phyloP scores from a whole-genome alignment of 1,140 invertebrate species.

The Drosophila littoralis region DNA sequence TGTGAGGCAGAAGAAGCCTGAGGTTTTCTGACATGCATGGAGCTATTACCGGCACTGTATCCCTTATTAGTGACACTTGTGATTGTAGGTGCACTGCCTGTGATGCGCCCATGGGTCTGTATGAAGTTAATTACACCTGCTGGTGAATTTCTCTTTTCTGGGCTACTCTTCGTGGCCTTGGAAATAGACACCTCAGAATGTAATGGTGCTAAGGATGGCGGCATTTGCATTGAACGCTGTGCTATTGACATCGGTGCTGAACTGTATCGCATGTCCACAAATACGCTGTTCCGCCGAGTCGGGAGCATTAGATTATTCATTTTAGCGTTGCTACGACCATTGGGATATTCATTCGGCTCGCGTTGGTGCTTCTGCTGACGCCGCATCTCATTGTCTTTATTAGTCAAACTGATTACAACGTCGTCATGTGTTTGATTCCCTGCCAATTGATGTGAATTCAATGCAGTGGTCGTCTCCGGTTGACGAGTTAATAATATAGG shows the following conservation, averaged over 20 bases:
- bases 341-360: conserved; percentile 4
- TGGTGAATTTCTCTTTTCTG: conserved; percentile 53
- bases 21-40: conserved; percentile 1
- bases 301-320: conserved; percentile 21
- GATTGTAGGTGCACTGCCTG: conserved; percentile 45
- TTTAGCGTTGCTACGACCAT: conserved; percentile 9
- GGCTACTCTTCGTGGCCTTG: conserved; percentile 27
- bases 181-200: conserved; percentile 26
- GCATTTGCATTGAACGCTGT: conserved; percentile 63
- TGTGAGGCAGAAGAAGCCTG: not conserved
- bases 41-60: not conserved
- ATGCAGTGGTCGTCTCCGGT: conserved; percentile 39
- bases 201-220: conserved; percentile 49
- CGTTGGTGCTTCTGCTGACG: conserved; percentile 21
- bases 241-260: conserved; percentile 71
- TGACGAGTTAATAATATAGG: conserved; percentile 52
- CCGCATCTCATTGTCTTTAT: conserved; percentile 14
- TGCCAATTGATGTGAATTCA: not conserved
- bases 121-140: conserved; percentile 74
- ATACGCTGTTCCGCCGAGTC: conserved; percentile 58
- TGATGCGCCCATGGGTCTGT: conserved; percentile 68
- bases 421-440: conserved; percentile 15
- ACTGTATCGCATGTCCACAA: conserved; percentile 57
- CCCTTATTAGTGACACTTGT: conserved; percentile 3
- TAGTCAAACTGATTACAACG: conserved; percentile 26